Percentiles rank a stretch among this genome's conserved stretches.
Evolutionary conservation across 2,888 invertebrate genomes (phyloP).

Genomic region (Osmoderma eremita): DNA sequence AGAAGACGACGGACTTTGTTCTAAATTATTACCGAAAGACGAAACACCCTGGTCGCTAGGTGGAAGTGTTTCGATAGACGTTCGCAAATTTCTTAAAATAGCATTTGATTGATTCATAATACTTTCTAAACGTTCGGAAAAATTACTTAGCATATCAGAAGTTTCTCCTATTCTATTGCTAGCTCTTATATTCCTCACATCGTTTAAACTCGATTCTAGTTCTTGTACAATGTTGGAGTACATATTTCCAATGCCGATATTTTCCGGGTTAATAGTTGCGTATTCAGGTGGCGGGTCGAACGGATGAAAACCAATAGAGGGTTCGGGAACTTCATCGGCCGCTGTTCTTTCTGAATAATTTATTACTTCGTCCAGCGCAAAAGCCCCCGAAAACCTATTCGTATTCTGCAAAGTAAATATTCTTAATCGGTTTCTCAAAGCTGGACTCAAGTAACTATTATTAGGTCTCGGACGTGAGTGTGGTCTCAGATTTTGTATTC

Average conservation of each 20-base stretch:
- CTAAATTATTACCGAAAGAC: conserved; percentile 2
- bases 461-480: conserved; percentile 45
- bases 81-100: conserved; percentile 60
- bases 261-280: conserved; percentile 54
- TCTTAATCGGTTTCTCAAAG: conserved; percentile 40
- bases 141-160: conserved; percentile 60
- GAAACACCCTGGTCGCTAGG: conserved; percentile 38
- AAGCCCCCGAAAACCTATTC: conserved; percentile 40
- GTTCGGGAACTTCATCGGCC: conserved; percentile 54
- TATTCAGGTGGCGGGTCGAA: conserved; percentile 55
- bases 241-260: conserved; percentile 58
- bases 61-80: conserved; percentile 57
- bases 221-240: conserved; percentile 61
- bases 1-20: conserved; percentile 19
- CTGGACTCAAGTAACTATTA: conserved; percentile 37
- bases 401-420: conserved; percentile 32
- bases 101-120: conserved; percentile 61
- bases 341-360: conserved; percentile 60
- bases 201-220: conserved; percentile 59
- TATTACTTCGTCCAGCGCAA: conserved; percentile 58
- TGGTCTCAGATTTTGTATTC: conserved; percentile 53
- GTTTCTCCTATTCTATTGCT: conserved; percentile 57
- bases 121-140: conserved; percentile 59
- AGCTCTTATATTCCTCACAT: conserved; percentile 57
- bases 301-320: conserved; percentile 49